Percentiles rank a stretch among this genome's conserved stretches.
These are phyloP conservation scores for Diabrotica balteata DNA, from an alignment of 2,888 invertebrate species.

Conservation along the genomic window DNA sequence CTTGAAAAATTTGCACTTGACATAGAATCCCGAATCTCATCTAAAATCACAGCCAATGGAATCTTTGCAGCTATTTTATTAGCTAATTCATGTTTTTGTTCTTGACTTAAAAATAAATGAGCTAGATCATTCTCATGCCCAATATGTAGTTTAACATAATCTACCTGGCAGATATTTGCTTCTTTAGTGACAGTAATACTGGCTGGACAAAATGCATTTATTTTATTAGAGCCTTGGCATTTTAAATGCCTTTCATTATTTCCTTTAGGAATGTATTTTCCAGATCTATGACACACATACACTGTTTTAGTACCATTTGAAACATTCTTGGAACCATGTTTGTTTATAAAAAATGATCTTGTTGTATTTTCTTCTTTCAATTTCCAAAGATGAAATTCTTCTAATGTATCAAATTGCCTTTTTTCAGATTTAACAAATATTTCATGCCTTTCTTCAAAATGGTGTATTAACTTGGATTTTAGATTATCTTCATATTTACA, in stretches of 20 bases:
- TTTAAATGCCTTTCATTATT: neutral
- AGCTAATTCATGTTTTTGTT: slow-evolving; percentile 25
- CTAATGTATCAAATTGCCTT: neutral
- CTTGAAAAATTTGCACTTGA: no score
- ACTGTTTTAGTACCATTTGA: slow-evolving; percentile 2
- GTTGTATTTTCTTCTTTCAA: slow-evolving; percentile 12
- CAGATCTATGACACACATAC: neutral
- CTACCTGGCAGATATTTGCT: slow-evolving; percentile 1
- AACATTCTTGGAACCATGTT: neutral
- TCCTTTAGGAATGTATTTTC: slow-evolving; percentile 3
- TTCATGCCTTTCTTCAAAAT: slow-evolving; percentile 5
- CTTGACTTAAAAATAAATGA: slow-evolving; percentile 20
- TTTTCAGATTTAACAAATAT: neutral
- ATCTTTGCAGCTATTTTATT: slow-evolving; percentile 9
- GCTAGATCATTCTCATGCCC: neutral
- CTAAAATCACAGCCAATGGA: slow-evolving; percentile 28
- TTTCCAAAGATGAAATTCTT: slow-evolving; percentile 7
- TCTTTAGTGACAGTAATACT: neutral
- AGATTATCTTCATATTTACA: slow-evolving; percentile 8
- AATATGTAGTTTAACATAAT: neutral
- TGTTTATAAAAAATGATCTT: slow-evolving; percentile 7
- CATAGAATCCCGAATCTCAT: slow-evolving; percentile 26
- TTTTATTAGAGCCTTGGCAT: slow-evolving; percentile 5
- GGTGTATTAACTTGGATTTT: slow-evolving; percentile 3
- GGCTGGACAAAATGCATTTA: slow-evolving; percentile 11